Evolutionary conservation across 2,797 vertebrate genomes (phyloP), one percentile per base, ranked within the genome.

Genomic region (Fundulus diaphanus): DNA sequence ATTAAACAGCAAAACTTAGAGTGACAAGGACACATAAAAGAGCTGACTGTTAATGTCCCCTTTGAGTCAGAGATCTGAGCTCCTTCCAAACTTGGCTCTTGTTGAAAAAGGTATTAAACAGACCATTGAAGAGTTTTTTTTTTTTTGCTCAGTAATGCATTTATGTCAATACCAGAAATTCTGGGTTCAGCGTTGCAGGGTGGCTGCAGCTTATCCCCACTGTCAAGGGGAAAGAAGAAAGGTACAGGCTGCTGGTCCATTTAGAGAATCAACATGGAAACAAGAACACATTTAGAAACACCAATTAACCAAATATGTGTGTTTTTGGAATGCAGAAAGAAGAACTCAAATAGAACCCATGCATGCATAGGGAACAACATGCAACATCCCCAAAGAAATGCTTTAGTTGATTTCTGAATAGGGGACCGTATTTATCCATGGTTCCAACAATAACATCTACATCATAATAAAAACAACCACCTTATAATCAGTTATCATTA

Each of bases 231-330:
- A 63, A 31, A 37, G 59, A 63, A 20, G 33, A 3, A 9, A 63
- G 7, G 33, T 35, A 37, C 33, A 24, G 20, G 59, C 20, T 22
- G 20, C 33, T 12, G 59, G 59, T 22, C 20, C 33, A 37, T 37
- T 63, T 22, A 63, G 18, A 63, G 33, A 35, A 35, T 20, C 7
- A 63, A 35, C 33, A 37, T 2, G 33, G 59, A 63, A 33, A 37
- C 33, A 63, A 63, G 33, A 49, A 46, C 57, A 59, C n/a, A 59
- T 33, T 59, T 59, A 59, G 57, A 59, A 33, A 59, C 57, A 59
- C 16, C 57, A 59, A 33, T 33, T 33, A 33, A 59, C 31, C 29
- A 59, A 20, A 18, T 33, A 31, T 59, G 31, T 33, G 29, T 18
- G 16, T 33, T 59, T 59, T 31, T 33, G 31, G 57, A 20, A 59